A percentile compares a stretch with the other conserved stretches of the same genome.
phyloP scores from a whole-genome alignment of 2,797 vertebrate species.

The Coilia nasus region DNA sequence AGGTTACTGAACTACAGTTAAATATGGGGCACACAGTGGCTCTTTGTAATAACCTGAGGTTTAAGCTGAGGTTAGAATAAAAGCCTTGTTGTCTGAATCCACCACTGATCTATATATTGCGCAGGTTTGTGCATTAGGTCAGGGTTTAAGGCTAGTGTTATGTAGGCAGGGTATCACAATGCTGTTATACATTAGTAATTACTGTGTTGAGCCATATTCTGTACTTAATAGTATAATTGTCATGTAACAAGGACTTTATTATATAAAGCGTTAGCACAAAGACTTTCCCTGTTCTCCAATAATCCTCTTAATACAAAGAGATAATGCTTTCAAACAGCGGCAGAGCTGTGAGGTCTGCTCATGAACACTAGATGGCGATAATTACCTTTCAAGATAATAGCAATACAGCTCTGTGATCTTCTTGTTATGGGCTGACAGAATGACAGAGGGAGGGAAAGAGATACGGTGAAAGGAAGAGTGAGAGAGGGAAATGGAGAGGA shows the following conservation, averaged over 20 bases:
- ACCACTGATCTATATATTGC: background rate
- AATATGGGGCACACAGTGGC: background rate
- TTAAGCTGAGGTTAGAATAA: background rate
- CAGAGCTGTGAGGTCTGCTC: background rate
- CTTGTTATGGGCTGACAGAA: background rate
- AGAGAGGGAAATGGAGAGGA: background rate
- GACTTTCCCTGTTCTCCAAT: background rate
- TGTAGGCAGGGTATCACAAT: background rate
- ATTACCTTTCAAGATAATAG: background rate
- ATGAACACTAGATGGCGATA: background rate
- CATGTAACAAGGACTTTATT: background rate
- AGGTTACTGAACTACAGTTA: background rate
- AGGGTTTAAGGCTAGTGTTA: background rate
- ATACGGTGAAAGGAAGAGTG: background rate
- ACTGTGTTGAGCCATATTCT: background rate
- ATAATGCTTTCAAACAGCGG: background rate
- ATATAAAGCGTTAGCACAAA: background rate
- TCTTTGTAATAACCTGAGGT: background rate
- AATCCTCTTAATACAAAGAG: background rate
- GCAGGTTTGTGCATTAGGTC: background rate
- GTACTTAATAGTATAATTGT: background rate
- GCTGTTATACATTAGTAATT: background rate
- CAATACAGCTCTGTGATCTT: background rate
- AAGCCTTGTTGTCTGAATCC: background rate
- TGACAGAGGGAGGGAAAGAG: background rate